phyloP scores from a whole-genome alignment of 2,113 vertebrate species.

The Xiphophorus hellerii region DNA sequence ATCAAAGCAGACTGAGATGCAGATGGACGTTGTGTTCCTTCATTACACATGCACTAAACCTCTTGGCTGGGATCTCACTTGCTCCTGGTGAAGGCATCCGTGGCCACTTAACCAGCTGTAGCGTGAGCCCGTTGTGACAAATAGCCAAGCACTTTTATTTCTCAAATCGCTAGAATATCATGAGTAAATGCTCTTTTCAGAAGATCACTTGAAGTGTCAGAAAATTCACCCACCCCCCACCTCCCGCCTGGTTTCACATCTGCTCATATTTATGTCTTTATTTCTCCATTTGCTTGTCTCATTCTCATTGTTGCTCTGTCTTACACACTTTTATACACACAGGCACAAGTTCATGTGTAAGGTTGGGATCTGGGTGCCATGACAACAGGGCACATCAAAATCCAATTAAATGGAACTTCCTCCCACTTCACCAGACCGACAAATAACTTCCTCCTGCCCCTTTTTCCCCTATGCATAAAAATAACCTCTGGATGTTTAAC shows the following conservation, averaged over 20 bases:
- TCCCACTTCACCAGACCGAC: conserved; percentile 76
- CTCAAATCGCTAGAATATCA: conserved; percentile 56
- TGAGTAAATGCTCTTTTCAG: conserved; percentile 46
- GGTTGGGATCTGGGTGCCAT: conserved; percentile 76
- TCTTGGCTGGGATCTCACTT: conserved; percentile 69
- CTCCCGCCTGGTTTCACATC: conserved; percentile 13
- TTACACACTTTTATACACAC: conserved; percentile 4
- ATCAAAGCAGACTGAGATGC: conserved; percentile 73
- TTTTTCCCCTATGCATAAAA: conserved; percentile 58
- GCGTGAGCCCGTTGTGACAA: conserved; percentile 49
- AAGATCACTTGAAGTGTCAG: conserved; percentile 63
- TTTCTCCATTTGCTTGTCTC: conserved; percentile 18
- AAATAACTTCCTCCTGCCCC: conserved; percentile 72
- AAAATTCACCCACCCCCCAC: conserved; percentile 24
- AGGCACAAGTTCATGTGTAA: conserved; percentile 52
- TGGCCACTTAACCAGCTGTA: conserved; percentile 72
- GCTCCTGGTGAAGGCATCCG: conserved; percentile 58
- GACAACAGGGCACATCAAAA: conserved; percentile 81
- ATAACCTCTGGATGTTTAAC: conserved; percentile 64
- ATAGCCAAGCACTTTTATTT: conserved; percentile 58
- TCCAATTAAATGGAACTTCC: conserved; percentile 81
- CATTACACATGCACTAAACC: conserved; percentile 73
- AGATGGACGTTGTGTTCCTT: conserved; percentile 73
- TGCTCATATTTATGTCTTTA: conserved; percentile 15
- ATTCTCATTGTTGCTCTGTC: conserved; percentile 17